These are phyloP conservation scores for Tachina lurida DNA, from an alignment of 2,888 invertebrate species.

Conservation along the genomic window DNA sequence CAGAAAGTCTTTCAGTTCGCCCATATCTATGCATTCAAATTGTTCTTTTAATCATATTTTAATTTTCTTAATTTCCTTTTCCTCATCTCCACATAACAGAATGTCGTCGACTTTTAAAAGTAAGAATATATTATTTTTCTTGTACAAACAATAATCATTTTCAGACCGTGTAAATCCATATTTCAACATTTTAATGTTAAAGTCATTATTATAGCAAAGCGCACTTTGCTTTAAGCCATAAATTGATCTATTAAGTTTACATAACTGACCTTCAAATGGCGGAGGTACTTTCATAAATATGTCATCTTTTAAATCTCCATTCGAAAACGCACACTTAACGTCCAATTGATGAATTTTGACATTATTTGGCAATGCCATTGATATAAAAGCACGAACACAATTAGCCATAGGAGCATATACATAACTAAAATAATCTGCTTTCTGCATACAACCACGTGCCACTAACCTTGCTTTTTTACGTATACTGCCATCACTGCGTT, in stretches of 20 bases:
- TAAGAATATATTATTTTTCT: conserved; percentile 12
- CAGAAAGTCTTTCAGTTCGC: conserved; percentile 23
- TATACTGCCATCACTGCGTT: too few relatives aligned
- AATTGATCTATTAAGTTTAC: not conserved
- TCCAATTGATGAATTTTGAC: conserved; percentile 25
- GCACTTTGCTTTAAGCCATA: conserved; percentile 22
- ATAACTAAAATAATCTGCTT: too few relatives aligned
- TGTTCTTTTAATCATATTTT: conserved; percentile 4
- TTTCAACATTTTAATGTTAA: conserved; percentile 40
- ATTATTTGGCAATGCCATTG: conserved; percentile 6
- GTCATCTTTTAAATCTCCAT: not conserved
- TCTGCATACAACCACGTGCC: too few relatives aligned
- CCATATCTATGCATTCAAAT: conserved; percentile 30
- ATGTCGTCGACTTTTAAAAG: not conserved
- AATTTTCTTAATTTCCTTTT: conserved; percentile 7
- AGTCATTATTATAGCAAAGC: conserved; percentile 34
- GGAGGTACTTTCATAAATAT: conserved; percentile 22
- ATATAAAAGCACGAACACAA: conserved; percentile 32
- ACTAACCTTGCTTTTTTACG: too few relatives aligned
- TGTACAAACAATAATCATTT: conserved; percentile 40
- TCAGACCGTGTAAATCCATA: conserved; percentile 21
- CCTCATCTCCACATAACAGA: not conserved
- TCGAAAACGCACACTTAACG: conserved; percentile 23
- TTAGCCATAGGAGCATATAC: too few relatives aligned
- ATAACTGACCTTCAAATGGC: conserved; percentile 16